Conservation (phyloP, 2,113 vertebrate genomes). For the Rhipidura dahli region DNA sequence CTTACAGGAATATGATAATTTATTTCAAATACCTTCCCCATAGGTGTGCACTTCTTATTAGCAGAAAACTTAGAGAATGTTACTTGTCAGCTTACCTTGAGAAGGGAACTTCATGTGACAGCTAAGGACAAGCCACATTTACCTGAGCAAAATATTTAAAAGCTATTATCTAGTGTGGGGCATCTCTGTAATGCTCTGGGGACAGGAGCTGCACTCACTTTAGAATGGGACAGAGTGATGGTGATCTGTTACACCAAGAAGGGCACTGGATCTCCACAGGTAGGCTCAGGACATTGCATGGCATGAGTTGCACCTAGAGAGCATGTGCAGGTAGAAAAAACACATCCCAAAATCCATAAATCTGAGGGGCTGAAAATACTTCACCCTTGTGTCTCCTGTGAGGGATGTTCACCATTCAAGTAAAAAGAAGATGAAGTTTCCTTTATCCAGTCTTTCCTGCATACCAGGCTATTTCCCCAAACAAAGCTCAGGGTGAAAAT, state of each 20-base stretch:
- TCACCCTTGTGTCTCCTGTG: neutral
- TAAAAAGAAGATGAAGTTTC: neutral
- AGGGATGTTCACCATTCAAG: neutral
- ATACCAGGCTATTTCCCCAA: neutral
- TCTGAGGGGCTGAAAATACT: neutral
- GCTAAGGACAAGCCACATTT: neutral
- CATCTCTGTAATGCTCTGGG: neutral
- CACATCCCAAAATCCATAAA: neutral
- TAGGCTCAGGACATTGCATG: rapidly evolving
- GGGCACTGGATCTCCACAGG: neutral
- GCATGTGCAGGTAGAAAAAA: neutral
- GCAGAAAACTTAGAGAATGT: neutral
- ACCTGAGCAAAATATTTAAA: neutral
- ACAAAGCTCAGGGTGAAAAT: neutral
- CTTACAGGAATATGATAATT: neutral
- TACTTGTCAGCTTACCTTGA: neutral
- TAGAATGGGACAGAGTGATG: neutral
- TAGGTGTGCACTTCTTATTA: neutral
- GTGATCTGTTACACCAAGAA: neutral
- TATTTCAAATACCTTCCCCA: neutral
- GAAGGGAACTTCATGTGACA: neutral
- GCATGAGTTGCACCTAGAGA: neutral
- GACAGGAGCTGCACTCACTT: neutral
- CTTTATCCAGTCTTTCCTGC: neutral
- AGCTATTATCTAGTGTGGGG: neutral